These are phyloP conservation scores for Tipula helvola DNA, from an alignment of 2,888 invertebrate genomes.

Conservation along the genomic window DNA sequence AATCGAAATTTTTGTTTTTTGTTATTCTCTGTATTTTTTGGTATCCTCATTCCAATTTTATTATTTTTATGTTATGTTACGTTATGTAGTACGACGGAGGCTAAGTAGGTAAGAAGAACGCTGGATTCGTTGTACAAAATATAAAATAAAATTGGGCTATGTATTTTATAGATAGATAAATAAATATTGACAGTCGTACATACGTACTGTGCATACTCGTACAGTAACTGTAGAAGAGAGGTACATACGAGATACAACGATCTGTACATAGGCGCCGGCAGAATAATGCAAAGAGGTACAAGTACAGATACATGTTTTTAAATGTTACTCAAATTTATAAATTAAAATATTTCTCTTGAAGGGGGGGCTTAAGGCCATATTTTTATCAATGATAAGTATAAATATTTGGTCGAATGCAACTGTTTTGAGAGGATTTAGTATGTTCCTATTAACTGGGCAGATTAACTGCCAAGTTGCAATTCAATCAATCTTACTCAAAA, in stretches of 20 bases:
- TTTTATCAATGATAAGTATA: too few species aligned
- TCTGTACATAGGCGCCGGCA: neutral
- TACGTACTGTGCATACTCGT: neutral
- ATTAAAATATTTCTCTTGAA: too few species aligned
- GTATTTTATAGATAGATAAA: conserved; percentile 8
- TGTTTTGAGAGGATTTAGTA: too few species aligned
- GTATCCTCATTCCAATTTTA: neutral
- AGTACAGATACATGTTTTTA: too few species aligned
- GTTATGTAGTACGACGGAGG: neutral
- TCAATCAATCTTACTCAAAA: too few species aligned
- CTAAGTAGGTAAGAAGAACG: neutral
- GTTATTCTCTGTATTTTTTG: neutral
- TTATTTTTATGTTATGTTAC: neutral
- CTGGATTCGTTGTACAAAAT: neutral
- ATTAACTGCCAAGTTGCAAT: too few species aligned
- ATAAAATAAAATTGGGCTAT: conserved; percentile 6
- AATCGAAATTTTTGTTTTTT: neutral
- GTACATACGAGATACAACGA: neutral
- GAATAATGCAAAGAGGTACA: too few species aligned
- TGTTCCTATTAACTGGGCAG: too few species aligned
- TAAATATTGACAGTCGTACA: neutral
- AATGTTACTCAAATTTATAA: too few species aligned
- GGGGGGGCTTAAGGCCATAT: too few species aligned
- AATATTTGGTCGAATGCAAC: too few species aligned
- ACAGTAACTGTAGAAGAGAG: neutral